Evolutionary conservation across 2,113 vertebrate species (phyloP).

Genomic region (Cinclus cinclus): DNA sequence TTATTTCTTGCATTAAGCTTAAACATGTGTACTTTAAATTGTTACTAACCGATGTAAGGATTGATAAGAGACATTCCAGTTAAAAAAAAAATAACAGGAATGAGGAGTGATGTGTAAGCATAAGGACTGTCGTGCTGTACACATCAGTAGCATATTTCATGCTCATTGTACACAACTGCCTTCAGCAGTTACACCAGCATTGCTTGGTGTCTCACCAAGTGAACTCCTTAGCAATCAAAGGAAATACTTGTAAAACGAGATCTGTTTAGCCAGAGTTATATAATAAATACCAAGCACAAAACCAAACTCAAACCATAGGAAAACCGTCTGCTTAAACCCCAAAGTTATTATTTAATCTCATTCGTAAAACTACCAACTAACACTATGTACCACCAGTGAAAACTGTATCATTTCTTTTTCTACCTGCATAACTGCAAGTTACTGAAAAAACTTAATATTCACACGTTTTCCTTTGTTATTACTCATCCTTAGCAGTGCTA

Average conservation of each 20-base stretch:
- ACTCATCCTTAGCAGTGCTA: not conserved
- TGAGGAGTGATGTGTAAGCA: not conserved
- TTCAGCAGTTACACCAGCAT: not conserved
- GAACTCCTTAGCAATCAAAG: not conserved
- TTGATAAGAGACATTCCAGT: not conserved
- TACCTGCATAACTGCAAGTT: not conserved
- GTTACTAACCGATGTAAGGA: slow-evolving; percentile 34
- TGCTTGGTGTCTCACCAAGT: not conserved
- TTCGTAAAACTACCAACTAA: not conserved
- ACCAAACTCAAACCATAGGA: not conserved
- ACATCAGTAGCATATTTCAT: not conserved
- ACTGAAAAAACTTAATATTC: not conserved
- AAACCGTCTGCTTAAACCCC: not conserved
- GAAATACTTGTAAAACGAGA: slow-evolving; percentile 8
- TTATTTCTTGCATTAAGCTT: slow-evolving; percentile 37
- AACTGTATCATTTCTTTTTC: not conserved
- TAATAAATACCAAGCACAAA: not conserved
- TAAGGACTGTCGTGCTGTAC: not conserved
- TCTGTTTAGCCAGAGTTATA: not conserved
- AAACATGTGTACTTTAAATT: slow-evolving; percentile 52
- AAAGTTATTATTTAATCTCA: not conserved
- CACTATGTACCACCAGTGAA: not conserved
- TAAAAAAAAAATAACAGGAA: not conserved
- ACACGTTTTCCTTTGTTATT: not conserved
- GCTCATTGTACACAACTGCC: not conserved